phyloP scores from a whole-genome alignment of 2,888 invertebrate species.

The Carpatolechia fugitivella region DNA sequence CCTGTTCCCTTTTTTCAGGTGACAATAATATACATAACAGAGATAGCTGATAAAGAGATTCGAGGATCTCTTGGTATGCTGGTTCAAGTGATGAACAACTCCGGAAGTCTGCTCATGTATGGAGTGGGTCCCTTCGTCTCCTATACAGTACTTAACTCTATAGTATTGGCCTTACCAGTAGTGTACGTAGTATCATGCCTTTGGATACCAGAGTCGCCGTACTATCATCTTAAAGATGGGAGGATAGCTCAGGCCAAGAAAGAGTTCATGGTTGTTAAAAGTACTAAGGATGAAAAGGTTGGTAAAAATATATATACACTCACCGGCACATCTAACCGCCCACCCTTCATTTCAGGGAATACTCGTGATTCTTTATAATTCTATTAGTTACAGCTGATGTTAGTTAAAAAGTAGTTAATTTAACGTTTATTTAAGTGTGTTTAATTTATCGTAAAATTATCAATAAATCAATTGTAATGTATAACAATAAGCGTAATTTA shows the following conservation, averaged over 20 bases:
- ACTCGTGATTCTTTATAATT: too few species aligned
- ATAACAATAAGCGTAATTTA: too few species aligned
- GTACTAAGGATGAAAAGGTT: conserved; percentile 64
- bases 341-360: too few species aligned
- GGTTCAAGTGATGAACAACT: conserved; percentile 70
- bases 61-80: conserved; percentile 70
- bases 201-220: conserved; percentile 82
- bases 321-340: too few species aligned
- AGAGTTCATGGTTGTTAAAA: conserved; percentile 63
- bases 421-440: too few species aligned
- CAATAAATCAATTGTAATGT: too few species aligned
- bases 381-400: too few species aligned
- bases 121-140: conserved; percentile 72
- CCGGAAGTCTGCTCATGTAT: conserved; percentile 66
- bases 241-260: conserved; percentile 65
- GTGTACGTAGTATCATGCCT: conserved; percentile 66
- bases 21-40: conserved; percentile 73
- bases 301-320: not conserved
- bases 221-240: conserved; percentile 77
- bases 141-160: conserved; percentile 61
- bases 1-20: conserved; percentile 53
- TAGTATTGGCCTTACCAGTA: conserved; percentile 67
- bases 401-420: too few species aligned
- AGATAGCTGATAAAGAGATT: conserved; percentile 75
- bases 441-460: too few species aligned